Evolutionary conservation across 2,113 vertebrate species (phyloP).

Genomic region (Corythaixoides concolor): DNA sequence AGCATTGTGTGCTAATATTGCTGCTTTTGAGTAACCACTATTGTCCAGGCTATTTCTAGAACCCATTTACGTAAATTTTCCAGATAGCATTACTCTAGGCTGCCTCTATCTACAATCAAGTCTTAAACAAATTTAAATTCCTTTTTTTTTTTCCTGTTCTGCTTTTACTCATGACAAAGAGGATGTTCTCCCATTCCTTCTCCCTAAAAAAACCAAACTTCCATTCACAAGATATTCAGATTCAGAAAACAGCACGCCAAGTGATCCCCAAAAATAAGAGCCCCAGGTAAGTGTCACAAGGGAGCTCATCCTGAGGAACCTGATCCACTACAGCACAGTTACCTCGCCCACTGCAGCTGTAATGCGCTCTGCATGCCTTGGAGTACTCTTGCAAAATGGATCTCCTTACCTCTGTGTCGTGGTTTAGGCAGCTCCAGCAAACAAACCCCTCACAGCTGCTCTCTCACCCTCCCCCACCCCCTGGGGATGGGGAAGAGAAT

Average conservation of each 20-base stretch:
- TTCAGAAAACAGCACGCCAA: background rate
- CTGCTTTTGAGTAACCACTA: background rate
- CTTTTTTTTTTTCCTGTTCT: background rate
- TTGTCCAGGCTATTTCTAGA: background rate
- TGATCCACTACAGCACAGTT: background rate
- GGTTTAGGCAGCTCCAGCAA: too few species aligned
- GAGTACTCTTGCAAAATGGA: background rate
- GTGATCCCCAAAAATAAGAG: rapidly evolving
- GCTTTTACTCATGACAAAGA: background rate
- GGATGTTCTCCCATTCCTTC: background rate
- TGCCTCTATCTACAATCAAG: background rate
- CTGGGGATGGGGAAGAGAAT: too few species aligned
- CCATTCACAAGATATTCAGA: background rate
- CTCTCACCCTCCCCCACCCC: too few species aligned
- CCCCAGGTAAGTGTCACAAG: background rate
- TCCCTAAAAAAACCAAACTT: background rate
- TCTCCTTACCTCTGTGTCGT: background rate
- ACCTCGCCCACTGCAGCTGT: background rate
- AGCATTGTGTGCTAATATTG: background rate
- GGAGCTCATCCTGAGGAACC: background rate
- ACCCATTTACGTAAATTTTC: background rate
- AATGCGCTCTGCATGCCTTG: rapidly evolving
- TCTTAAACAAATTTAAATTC: background rate
- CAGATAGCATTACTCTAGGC: background rate
- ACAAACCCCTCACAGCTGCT: too few species aligned